Conservation (phyloP, 1,140 invertebrate species). For the Odontomachus brunneus region DNA sequence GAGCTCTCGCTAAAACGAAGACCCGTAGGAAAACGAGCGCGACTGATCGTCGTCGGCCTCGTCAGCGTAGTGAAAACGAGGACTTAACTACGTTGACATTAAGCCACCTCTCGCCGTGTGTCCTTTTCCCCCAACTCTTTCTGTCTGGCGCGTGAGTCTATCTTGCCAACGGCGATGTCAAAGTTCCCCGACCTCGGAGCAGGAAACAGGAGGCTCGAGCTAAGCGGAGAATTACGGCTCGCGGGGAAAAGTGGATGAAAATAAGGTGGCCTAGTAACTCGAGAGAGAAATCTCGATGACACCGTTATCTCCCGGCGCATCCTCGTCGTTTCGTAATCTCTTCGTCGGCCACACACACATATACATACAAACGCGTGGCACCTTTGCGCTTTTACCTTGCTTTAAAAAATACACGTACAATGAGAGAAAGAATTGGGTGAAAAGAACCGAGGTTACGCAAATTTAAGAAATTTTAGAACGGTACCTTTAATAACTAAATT, state of each 20-base stretch:
- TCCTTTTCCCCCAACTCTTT: not conserved
- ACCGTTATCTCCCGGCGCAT: slow-evolving; percentile 15
- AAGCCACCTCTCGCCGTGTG: not conserved
- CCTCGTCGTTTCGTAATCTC: slow-evolving; percentile 13
- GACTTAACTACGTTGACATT: slow-evolving; percentile 55
- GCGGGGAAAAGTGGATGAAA: slow-evolving; percentile 43
- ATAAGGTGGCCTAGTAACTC: slow-evolving; percentile 40
- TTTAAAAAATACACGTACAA: too few relatives aligned
- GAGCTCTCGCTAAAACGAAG: too few relatives aligned
- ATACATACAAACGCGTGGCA: too few relatives aligned
- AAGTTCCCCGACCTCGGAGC: slow-evolving; percentile 49
- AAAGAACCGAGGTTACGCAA: too few relatives aligned
- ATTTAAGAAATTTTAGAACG: too few relatives aligned
- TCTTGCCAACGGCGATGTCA: slow-evolving; percentile 47
- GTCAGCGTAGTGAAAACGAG: slow-evolving; percentile 60
- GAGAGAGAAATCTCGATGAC: slow-evolving; percentile 50
- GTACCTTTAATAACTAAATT: too few relatives aligned
- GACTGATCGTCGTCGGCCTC: not conserved
- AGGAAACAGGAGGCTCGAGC: slow-evolving; percentile 25
- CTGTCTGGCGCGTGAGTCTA: not conserved
- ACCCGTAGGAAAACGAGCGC: too few relatives aligned
- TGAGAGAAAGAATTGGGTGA: too few relatives aligned
- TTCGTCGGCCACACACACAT: not conserved
- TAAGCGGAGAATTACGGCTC: slow-evolving; percentile 44
- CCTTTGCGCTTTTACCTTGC: not conserved